Evolutionary conservation across 2,113 vertebrate species (phyloP).

Genomic region (Piprites chloris): DNA sequence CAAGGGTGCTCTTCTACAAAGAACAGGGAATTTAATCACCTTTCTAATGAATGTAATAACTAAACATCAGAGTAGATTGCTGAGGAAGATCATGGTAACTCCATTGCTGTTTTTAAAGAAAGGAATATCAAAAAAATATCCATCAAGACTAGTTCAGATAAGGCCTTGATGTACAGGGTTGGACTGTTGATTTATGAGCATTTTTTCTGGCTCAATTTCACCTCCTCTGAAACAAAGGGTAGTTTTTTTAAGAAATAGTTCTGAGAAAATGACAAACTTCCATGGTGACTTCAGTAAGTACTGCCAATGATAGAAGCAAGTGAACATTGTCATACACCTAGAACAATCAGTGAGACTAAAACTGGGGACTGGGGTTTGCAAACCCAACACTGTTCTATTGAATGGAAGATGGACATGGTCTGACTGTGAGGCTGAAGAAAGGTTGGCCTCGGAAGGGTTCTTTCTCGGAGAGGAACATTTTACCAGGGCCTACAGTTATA

Average conservation of each 20-base stretch:
- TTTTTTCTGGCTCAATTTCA: not conserved
- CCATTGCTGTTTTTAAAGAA: not conserved
- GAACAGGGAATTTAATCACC: not conserved
- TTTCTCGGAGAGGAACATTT: not conserved
- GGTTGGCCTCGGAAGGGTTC: not conserved
- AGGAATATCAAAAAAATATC: not conserved
- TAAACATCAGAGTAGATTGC: not conserved
- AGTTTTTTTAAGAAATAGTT: not conserved
- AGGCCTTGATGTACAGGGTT: not conserved
- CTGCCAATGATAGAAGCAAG: not conserved
- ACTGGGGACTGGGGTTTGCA: not conserved
- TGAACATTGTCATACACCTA: not conserved
- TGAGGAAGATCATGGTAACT: not conserved
- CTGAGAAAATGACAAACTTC: not conserved
- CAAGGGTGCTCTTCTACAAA: not conserved
- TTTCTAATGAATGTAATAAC: not conserved
- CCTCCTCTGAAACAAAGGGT: not conserved
- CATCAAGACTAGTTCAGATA: not conserved
- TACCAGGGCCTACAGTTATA: not conserved
- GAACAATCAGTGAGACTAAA: not conserved
- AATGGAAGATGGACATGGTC: not conserved
- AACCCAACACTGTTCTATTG: not conserved
- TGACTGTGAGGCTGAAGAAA: not conserved
- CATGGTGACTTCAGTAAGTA: not conserved
- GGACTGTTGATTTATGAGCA: not conserved